These are phyloP conservation scores for Falco cherrug DNA, from an alignment of 2,797 vertebrate genomes.

Conservation along the genomic window DNA sequence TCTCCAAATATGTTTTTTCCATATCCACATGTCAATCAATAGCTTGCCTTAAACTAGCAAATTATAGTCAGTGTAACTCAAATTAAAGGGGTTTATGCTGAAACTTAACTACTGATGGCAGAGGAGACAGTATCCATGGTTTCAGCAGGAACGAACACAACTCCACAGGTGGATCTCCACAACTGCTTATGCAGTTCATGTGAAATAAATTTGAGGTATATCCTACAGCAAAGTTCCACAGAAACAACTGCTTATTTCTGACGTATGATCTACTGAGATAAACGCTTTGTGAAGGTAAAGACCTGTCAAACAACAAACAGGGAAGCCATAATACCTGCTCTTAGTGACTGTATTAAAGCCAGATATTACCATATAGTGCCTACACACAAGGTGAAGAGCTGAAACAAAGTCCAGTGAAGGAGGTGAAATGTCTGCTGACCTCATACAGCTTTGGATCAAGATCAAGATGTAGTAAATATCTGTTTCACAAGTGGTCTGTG, in stretches of 20 bases:
- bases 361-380: neutral
- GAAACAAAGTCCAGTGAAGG: neutral
- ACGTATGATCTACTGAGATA: neutral
- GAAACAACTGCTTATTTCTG: neutral
- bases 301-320: neutral
- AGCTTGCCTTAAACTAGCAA: constrained; percentile 49
- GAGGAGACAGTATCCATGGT: neutral
- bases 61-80: constrained; percentile 44
- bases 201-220: neutral
- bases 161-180: neutral
- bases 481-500: neutral
- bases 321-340: neutral
- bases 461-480: neutral
- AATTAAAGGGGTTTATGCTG: constrained; percentile 35
- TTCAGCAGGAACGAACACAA: neutral
- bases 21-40: constrained; percentile 72
- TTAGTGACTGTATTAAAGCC: neutral
- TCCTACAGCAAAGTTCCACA: neutral
- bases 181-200: neutral
- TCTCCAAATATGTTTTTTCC: constrained; percentile 62
- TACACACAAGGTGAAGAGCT: neutral
- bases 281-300: neutral
- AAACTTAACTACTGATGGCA: constrained; percentile 20
- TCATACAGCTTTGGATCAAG: neutral
- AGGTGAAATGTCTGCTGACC: neutral